Base-by-base conservation (phyloP, 2,113 vertebrate species). In the Apodemus speciosus region DNA sequence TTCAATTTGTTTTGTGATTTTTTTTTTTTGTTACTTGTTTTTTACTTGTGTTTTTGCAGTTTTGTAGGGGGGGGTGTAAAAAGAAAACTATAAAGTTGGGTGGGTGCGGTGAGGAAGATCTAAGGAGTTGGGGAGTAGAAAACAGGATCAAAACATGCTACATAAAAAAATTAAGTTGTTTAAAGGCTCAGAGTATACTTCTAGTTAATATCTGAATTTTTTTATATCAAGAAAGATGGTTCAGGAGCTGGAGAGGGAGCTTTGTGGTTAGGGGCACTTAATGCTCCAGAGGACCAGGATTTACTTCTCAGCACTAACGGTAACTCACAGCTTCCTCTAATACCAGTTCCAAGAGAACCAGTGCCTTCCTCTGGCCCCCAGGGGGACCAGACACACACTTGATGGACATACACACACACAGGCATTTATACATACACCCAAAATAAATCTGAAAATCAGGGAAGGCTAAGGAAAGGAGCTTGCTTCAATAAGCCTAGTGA, bases 141-240 rank as follows among this genome's bases (percentile, higher is more conserved):
- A 38, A 80, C 53, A 58, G 20, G 9, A 80, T 38, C 53, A 80
- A 80, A 80, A 80, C 13, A 79, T 3, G n/a, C 10, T 38, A 21
- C 35, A 58, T 58, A 56, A 80, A 56, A 51, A 79, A n/a, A 16
- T 21, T 38, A 60, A 40, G 40, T 35, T 43, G 80, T 35, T 5
- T 88, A 92, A 64, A 92, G 60, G 13, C 4, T 91, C 40, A 75
- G 18, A 69, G 30, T 79, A 88, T 13, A 81, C 64, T 58, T 88
- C 60, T 91, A 92, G 15, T 43, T 92, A 92, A 92, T 11, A n/a
- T 62, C 66, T 92, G n/a, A 51, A 25, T 58, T 30, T 83, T 68
- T 81, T 10, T 80, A 66, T 85, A 76, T 53, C 3, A 91, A 85
- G 73, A 89, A 80, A 95, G 25, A 92, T 83, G 20, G 40, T 60